phyloP scores from a whole-genome alignment of 2,888 invertebrate genomes.

The Lasioglossum pauxillum region DNA sequence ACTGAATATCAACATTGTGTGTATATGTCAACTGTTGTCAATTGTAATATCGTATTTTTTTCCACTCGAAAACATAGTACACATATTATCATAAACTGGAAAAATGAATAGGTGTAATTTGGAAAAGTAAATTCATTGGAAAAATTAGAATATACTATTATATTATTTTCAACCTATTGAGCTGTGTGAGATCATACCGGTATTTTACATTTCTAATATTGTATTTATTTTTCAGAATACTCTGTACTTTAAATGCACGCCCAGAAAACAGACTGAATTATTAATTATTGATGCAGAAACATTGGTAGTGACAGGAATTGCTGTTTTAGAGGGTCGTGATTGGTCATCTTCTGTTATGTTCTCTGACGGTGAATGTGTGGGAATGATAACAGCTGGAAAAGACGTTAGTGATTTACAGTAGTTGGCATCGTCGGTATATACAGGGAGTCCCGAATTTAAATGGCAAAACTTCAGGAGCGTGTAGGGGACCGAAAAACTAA shows the following conservation, averaged over 20 bases:
- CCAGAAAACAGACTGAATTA: constrained; percentile 82
- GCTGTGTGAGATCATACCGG: neutral
- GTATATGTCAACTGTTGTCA: no score
- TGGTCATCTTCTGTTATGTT: constrained; percentile 86
- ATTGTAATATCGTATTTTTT: no score
- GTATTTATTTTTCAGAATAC: constrained; percentile 88
- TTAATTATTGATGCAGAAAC: constrained; percentile 85
- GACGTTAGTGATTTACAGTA: constrained; percentile 87
- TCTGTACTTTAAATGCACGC: constrained; percentile 90
- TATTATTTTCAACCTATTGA: no score
- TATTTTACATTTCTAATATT: neutral
- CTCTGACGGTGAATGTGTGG: constrained; percentile 92
- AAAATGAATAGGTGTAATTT: no score
- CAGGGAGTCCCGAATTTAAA: no score
- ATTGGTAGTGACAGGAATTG: constrained; percentile 85
- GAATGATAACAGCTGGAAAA: constrained; percentile 91
- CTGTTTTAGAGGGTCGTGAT: constrained; percentile 82
- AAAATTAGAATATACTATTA: no score
- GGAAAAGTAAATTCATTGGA: no score
- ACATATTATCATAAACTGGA: no score
- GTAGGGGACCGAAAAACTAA: no score
- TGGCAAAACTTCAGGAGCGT: no score
- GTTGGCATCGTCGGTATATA: constrained; percentile 20
- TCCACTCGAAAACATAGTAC: no score
- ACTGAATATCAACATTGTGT: neutral